Evolutionary conservation across 1,140 invertebrate genomes (phyloP).

Genomic region (Eubasilissa regina): DNA sequence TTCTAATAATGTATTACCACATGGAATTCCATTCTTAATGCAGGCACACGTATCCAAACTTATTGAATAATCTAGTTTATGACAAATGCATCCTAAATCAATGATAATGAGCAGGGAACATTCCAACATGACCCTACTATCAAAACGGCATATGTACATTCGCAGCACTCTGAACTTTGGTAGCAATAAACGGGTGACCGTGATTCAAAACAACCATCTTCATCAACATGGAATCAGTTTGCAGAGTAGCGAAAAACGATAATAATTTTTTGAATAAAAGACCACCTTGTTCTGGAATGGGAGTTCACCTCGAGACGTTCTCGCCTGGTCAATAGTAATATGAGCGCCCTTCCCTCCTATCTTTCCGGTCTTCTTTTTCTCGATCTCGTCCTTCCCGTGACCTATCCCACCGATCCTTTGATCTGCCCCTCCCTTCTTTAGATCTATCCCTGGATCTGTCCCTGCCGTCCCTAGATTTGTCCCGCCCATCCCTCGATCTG

Average conservation of each 20-base stretch:
- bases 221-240: too few relatives aligned
- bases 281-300: constrained; percentile 39
- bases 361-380: constrained; percentile 28
- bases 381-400: constrained; percentile 34
- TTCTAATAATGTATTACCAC: too few relatives aligned
- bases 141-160: too few relatives aligned
- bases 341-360: constrained; percentile 38
- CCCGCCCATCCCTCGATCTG: constrained; percentile 24
- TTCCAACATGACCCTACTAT: too few relatives aligned
- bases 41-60: too few relatives aligned
- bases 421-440: constrained; percentile 39
- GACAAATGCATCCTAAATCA: too few relatives aligned
- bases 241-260: constrained; percentile 2
- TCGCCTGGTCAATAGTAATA: constrained; percentile 16
- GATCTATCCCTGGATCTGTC: constrained; percentile 34
- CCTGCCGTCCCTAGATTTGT: constrained; percentile 21
- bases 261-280: constrained; percentile 14
- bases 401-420: constrained; percentile 46
- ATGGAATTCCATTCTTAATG: too few relatives aligned
- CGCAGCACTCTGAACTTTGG: too few relatives aligned
- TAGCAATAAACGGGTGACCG: too few relatives aligned
- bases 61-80: too few relatives aligned
- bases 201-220: too few relatives aligned
- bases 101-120: too few relatives aligned
- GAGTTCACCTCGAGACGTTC: constrained; percentile 22